Conservation (phyloP, 2,113 vertebrate genomes). For the Myxocyprinus asiaticus region DNA sequence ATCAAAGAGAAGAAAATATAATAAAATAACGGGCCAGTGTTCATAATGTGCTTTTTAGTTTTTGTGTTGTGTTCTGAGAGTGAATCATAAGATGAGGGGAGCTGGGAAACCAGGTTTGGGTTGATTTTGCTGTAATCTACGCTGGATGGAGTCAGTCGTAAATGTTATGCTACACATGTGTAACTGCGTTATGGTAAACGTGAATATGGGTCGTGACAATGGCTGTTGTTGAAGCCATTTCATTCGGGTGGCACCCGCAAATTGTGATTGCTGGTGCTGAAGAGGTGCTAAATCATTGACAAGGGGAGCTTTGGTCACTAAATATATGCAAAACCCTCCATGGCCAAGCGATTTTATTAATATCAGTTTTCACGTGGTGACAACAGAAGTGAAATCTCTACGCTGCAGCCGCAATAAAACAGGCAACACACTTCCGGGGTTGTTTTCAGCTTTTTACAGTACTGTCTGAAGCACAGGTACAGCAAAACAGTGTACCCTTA, state of each 20-base stretch:
- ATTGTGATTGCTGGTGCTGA: conserved; percentile 48
- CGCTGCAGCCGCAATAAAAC: too few relatives aligned
- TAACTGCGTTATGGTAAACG: conserved; percentile 75
- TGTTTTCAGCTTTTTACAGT: too few relatives aligned
- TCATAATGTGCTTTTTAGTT: conserved; percentile 72
- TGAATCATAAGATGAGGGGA: conserved; percentile 55
- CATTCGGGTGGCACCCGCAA: too few relatives aligned
- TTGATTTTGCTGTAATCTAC: conserved; percentile 78
- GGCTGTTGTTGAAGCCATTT: conserved; percentile 62
- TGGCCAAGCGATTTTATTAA: too few relatives aligned
- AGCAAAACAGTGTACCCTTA: too few relatives aligned
- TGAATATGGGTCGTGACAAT: conserved; percentile 72
- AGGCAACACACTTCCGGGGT: too few relatives aligned
- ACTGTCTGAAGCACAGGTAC: too few relatives aligned
- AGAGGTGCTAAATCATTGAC: too few relatives aligned
- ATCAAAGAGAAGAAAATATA: conserved; percentile 74
- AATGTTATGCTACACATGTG: conserved; percentile 67
- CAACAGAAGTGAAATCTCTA: too few relatives aligned
- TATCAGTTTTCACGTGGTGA: too few relatives aligned
- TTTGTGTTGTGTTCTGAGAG: conserved; percentile 56
- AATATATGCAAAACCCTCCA: too few relatives aligned
- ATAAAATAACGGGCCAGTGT: conserved; percentile 76
- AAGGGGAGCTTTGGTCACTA: too few relatives aligned
- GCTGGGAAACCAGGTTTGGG: conserved; percentile 68
- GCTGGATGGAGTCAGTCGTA: conserved; percentile 73